Base-by-base conservation (phyloP, 2,888 invertebrate species). In the Pheosia gnoma region DNA sequence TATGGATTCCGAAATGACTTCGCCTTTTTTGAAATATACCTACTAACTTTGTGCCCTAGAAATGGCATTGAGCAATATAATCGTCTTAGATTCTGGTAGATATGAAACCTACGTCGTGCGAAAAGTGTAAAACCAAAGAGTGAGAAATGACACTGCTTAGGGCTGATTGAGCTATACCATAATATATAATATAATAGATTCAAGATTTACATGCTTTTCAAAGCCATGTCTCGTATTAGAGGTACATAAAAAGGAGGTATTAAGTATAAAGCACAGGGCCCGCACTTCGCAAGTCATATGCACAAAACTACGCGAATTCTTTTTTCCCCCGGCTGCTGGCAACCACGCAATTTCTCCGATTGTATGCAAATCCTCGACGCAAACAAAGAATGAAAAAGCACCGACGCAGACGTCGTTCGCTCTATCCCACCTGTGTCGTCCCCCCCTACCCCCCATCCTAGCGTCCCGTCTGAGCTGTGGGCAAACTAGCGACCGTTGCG, bases 301-400 rank as follows among this genome's bases (percentile, higher is more conserved):
- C 82, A 89, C 86, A 84, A 85, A 85, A 86, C 81, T 86, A 86
- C 85, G 86, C 78, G 79, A 81, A 88, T 85, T 83, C 80, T 83
- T 87, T 88, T 88, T 88, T 86, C 82, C 79, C 78, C 79, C 77
- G 82, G 75, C 77, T 78, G 79, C 81, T 83, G 83, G 82, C 81
- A 86, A 81, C 85, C 85, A 88, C 87, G 89, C 89, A 91, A 92
- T 90, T 91, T 91, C 89, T 86, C 87, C 89, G 88, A 91, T 91
- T 92, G 91, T 90, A 91, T 92, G 91, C 89, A 91, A 92, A 92
- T 90, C 90, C 89, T 87, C 80, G 77, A 79, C 76, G 86, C 88
- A 92, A 91, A 91, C 90, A 92, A 90, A 89, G 90, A 89, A 88
- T 89, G 90, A 89, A 90, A 91, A 89, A 89, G 87, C 85, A 87